Evolutionary conservation across 1,140 invertebrate genomes (phyloP).

Genomic region (Holcopasites calliopsidis): DNA sequence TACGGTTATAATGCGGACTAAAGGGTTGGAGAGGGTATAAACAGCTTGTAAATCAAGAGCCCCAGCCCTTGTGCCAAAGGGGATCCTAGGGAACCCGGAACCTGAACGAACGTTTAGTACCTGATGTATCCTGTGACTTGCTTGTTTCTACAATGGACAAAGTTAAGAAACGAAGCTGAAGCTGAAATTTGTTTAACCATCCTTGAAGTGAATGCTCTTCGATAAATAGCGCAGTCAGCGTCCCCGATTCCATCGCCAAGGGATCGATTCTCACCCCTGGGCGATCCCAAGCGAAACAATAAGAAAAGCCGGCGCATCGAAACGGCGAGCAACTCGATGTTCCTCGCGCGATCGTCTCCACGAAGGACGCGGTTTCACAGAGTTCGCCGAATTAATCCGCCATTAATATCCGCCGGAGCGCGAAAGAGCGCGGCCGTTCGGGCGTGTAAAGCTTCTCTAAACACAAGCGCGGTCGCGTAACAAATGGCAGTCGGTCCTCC

Average conservation of each 20-base stretch:
- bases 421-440: slow-evolving; percentile 73
- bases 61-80: slow-evolving; percentile 51
- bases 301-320: background rate
- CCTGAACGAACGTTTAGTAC: slow-evolving; percentile 39
- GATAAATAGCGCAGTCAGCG: too few relatives aligned
- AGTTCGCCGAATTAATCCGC: slow-evolving; percentile 78
- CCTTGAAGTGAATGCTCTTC: too few relatives aligned
- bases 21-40: slow-evolving; percentile 75
- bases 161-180: too few relatives aligned
- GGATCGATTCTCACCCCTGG: background rate
- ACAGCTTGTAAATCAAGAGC: slow-evolving; percentile 77
- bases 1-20: slow-evolving; percentile 76
- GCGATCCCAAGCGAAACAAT: background rate
- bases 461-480: slow-evolving; percentile 76
- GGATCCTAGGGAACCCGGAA: slow-evolving; percentile 49
- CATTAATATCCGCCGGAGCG: slow-evolving; percentile 75
- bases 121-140: slow-evolving; percentile 19
- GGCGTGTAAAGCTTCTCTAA: slow-evolving; percentile 78
- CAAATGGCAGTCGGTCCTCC: slow-evolving; percentile 72
- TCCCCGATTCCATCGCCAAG: background rate
- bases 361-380: slow-evolving; percentile 26
- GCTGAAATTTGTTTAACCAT: too few relatives aligned
- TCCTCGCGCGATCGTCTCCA: background rate
- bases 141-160: too few relatives aligned
- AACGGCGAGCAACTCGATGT: background rate